Evolutionary conservation across 1,140 invertebrate genomes (phyloP).

Genomic region (Drosophila biarmipes): DNA sequence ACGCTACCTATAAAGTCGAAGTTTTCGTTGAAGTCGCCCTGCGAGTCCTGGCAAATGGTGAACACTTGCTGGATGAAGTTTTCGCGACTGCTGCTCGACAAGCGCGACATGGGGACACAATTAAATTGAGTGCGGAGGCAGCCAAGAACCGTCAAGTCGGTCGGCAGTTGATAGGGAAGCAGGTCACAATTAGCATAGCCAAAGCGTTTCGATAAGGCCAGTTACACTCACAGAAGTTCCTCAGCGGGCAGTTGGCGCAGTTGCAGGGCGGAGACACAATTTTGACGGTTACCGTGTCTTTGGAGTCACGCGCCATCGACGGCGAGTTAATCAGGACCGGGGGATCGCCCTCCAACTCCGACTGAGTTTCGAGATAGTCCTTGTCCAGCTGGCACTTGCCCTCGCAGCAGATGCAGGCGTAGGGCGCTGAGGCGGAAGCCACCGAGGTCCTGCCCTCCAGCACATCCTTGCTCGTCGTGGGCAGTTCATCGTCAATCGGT

Average conservation of each 20-base stretch:
- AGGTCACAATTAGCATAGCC: conserved; percentile 68
- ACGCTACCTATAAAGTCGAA: conserved; percentile 72
- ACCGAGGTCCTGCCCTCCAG: conserved; percentile 12
- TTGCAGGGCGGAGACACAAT: conserved; percentile 56
- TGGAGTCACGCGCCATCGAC: conserved; percentile 25
- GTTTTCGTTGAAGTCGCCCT: conserved; percentile 62
- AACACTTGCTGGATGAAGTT: conserved; percentile 64
- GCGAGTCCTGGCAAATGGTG: conserved; percentile 58
- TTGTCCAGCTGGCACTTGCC: conserved; percentile 35
- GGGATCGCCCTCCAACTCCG: conserved; percentile 30
- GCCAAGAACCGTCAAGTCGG: not conserved
- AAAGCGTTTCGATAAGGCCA: conserved; percentile 67
- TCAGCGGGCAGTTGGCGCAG: conserved; percentile 78
- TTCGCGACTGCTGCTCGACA: conserved; percentile 54
- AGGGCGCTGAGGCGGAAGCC: conserved; percentile 27
- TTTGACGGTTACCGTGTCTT: conserved; percentile 50
- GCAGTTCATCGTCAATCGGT: conserved; percentile 1
- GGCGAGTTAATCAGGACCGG: conserved; percentile 28
- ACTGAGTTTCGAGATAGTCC: conserved; percentile 38
- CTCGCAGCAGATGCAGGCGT: conserved; percentile 56
- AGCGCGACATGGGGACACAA: conserved; percentile 43
- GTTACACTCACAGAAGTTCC: conserved; percentile 74
- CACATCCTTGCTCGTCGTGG: conserved; percentile 10
- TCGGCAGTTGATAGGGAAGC: conserved; percentile 9
- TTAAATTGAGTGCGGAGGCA: conserved; percentile 5